phyloP scores from a whole-genome alignment of 2,113 vertebrate genomes.

The Macrotis lagotis region DNA sequence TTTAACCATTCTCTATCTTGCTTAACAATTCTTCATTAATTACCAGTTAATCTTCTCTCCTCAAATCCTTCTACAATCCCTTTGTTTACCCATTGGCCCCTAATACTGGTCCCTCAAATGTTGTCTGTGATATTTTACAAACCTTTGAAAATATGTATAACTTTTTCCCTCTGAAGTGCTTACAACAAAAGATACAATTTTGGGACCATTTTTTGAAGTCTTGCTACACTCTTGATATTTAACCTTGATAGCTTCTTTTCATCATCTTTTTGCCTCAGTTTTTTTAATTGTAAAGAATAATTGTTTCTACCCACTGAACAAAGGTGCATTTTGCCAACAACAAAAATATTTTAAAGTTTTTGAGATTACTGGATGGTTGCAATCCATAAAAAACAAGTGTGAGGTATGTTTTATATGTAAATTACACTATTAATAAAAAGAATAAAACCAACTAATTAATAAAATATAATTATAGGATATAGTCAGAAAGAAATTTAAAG shows the following conservation, averaged over 20 bases:
- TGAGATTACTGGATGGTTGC: neutral
- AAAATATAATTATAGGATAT: neutral
- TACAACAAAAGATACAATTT: neutral
- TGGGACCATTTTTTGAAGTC: neutral
- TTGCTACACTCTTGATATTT: neutral
- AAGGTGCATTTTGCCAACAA: neutral
- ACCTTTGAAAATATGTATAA: neutral
- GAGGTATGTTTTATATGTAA: neutral
- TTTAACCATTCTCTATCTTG: neutral
- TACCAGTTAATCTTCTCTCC: no score
- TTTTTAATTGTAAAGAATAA: no score
- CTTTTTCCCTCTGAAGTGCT: neutral
- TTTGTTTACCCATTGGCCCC: no score
- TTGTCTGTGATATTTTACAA: neutral
- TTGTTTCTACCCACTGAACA: neutral
- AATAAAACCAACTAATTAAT: neutral
- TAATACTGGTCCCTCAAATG: neutral
- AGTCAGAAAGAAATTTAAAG: no score
- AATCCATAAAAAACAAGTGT: neutral
- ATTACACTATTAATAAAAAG: neutral
- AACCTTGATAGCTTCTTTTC: no score
- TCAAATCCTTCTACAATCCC: neutral
- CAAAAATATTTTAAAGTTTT: neutral
- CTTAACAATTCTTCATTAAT: neutral
- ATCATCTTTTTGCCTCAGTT: no score